Base-by-base conservation (phyloP, 2,888 invertebrate species). In the Tridacna gigas region DNA sequence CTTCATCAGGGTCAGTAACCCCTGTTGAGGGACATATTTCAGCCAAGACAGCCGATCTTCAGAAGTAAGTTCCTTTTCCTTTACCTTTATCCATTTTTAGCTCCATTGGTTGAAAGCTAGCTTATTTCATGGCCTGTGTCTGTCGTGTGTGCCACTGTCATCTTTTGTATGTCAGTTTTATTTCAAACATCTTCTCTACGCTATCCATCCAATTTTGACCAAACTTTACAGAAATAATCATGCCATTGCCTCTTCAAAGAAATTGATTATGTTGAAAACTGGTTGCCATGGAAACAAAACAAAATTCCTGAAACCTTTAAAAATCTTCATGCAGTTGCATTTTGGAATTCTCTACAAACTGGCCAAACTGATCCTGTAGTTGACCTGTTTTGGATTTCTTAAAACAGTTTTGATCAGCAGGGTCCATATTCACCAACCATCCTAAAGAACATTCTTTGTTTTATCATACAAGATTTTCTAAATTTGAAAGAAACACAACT, bases 1-100 rank as follows among this genome's bases (percentile, higher is more conserved):
- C 83, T 9, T 84, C 86, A 3, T 84, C 87, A 0, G 83, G 84
- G 20, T 77, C 84, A 4, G 22, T 78, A 13, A 84, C 84, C 56
- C 84, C 87, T 25, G 61, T 80, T 45, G 86, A 82, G 78, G 78
- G 82, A 47, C 80, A 60, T 37, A 28, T 61, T 12, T n/a, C 82
- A 15, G 75, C 82, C 26, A 37, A 37, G 7, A 74, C 86, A 77
- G 48, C 63, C 63, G 82, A 82, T 28, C 60, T 86, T 18, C 71
- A 71, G 51, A 71, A 71, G 71, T 71, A 51, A 51, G 71, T 22
- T 9, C 20, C 9, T 56, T 56, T 20, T 56, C 20, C 5, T 56
- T 20, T 20, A 20, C 56, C 15, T 56, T 3, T 56, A 20, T 56
- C 56, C 56, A 56, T 3, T 56, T 56, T 9, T 56, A 9, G 56